Evolutionary conservation across 2,888 invertebrate genomes (phyloP).

Genomic region (Drosophila ezoana): DNA sequence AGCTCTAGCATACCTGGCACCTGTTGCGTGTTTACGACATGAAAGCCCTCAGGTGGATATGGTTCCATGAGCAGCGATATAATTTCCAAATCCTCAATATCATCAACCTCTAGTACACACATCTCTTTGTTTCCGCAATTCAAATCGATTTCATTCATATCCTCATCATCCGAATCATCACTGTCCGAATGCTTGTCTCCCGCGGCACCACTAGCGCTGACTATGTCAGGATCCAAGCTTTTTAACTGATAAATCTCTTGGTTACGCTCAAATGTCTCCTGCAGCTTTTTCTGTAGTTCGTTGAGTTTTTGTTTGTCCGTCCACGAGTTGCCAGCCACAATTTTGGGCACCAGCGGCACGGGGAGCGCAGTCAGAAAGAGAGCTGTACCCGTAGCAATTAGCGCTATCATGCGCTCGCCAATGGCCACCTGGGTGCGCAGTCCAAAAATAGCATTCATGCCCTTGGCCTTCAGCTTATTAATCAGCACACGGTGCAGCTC

Average conservation of each 20-base stretch:
- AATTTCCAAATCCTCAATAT: slow-evolving; percentile 92
- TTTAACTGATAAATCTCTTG: slow-evolving; percentile 89
- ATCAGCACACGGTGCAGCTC: slow-evolving; percentile 96
- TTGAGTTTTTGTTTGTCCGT: slow-evolving; percentile 88
- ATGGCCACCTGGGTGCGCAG: slow-evolving; percentile 92
- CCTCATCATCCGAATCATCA: slow-evolving; percentile 90
- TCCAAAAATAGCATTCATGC: slow-evolving; percentile 97
- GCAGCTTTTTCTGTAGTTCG: slow-evolving; percentile 89
- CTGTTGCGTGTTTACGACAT: slow-evolving; percentile 91
- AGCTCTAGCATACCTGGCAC: slow-evolving; percentile 90
- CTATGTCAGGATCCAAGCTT: slow-evolving; percentile 84
- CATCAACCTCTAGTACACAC: slow-evolving; percentile 93
- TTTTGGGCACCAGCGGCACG: slow-evolving; percentile 89
- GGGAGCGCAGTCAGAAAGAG: slow-evolving; percentile 92
- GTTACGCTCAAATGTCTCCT: slow-evolving; percentile 90
- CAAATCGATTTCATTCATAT: slow-evolving; percentile 88
- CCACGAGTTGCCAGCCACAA: slow-evolving; percentile 89
- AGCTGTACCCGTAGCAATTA: slow-evolving; percentile 95
- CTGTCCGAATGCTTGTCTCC: slow-evolving; percentile 85
- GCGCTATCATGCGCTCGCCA: slow-evolving; percentile 94
- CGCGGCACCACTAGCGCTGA: slow-evolving; percentile 21
- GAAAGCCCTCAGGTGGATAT: slow-evolving; percentile 90
- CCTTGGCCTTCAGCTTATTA: slow-evolving; percentile 96
- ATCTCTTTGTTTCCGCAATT: slow-evolving; percentile 91
- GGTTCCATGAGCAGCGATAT: slow-evolving; percentile 90